These are phyloP conservation scores for Orchestes rusci DNA, from an alignment of 2,888 invertebrate species.

Conservation along the genomic window DNA sequence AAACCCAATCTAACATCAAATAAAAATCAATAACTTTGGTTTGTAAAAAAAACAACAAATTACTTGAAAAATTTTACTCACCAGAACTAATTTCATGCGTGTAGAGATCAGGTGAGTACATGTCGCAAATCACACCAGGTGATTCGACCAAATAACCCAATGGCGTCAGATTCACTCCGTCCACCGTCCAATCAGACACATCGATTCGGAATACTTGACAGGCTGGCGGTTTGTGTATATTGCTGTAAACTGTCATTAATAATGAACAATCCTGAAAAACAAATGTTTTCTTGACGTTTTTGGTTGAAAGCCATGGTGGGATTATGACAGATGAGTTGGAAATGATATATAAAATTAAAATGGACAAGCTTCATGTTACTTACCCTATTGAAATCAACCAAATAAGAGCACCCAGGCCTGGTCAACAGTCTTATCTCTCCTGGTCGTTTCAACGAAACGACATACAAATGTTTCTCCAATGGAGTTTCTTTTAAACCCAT, in stretches of 20 bases:
- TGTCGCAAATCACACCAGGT: slow-evolving; percentile 44
- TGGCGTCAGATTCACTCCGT: slow-evolving; percentile 59
- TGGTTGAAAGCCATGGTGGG: too few species aligned
- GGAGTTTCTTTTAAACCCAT: slow-evolving; percentile 85
- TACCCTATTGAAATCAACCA: slow-evolving; percentile 72
- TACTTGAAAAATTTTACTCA: slow-evolving; percentile 1
- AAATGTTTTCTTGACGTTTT: too few species aligned
- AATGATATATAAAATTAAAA: too few species aligned
- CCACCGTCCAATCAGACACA: slow-evolving; percentile 61
- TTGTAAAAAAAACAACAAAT: neutral
- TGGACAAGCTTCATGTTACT: too few species aligned
- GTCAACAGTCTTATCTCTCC: slow-evolving; percentile 71
- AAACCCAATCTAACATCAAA: neutral
- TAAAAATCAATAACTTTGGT: neutral
- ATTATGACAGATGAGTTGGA: too few species aligned
- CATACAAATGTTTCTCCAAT: slow-evolving; percentile 88
- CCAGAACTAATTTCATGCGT: slow-evolving; percentile 59
- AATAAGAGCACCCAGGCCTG: slow-evolving; percentile 76
- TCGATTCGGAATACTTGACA: slow-evolving; percentile 68
- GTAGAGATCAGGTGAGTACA: slow-evolving; percentile 66
- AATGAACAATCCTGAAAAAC: slow-evolving; percentile 66
- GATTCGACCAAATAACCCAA: slow-evolving; percentile 67
- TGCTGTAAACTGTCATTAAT: slow-evolving; percentile 78
- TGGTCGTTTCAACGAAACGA: slow-evolving; percentile 65
- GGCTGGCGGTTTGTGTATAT: slow-evolving; percentile 71